These are phyloP conservation scores for Corythaixoides concolor DNA, from an alignment of 2,113 vertebrate genomes.

Conservation along the genomic window DNA sequence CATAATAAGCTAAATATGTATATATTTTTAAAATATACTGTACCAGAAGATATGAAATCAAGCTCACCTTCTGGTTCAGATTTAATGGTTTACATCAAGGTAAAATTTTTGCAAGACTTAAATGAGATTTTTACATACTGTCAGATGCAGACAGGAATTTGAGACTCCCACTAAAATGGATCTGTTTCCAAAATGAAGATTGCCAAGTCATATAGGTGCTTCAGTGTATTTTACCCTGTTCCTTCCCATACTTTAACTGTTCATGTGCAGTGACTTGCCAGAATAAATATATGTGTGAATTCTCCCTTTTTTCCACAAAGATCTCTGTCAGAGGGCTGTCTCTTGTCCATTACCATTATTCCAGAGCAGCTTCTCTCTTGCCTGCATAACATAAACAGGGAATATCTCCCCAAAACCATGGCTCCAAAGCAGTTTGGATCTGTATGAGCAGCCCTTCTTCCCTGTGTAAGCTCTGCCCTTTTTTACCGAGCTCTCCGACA, in stretches of 20 bases:
- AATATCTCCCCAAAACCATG: not conserved
- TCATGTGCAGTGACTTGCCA: not conserved
- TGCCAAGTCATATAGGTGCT: constrained; percentile 23
- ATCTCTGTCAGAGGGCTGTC: not conserved
- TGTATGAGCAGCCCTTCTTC: not conserved
- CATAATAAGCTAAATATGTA: not conserved
- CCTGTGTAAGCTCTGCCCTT: not conserved
- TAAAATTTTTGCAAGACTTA: not conserved
- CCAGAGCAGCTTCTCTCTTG: not conserved
- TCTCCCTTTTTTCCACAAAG: not conserved
- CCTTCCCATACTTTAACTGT: not conserved
- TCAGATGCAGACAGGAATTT: constrained; percentile 1
- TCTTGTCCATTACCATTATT: not conserved
- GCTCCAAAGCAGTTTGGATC: not conserved
- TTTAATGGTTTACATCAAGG: not conserved
- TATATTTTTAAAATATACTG: not conserved
- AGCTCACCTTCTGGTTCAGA: not conserved
- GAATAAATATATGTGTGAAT: not conserved
- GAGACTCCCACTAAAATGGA: not conserved
- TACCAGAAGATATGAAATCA: not conserved
- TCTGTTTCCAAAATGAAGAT: not conserved
- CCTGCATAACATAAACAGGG: not conserved
- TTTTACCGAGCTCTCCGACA: not conserved
- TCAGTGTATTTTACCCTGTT: not conserved
- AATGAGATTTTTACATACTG: not conserved